Percentiles rank a stretch among this genome's conserved stretches.
These are phyloP conservation scores for Pipistrellus kuhlii DNA, from an alignment of 2,797 vertebrate genomes.

Conservation along the genomic window DNA sequence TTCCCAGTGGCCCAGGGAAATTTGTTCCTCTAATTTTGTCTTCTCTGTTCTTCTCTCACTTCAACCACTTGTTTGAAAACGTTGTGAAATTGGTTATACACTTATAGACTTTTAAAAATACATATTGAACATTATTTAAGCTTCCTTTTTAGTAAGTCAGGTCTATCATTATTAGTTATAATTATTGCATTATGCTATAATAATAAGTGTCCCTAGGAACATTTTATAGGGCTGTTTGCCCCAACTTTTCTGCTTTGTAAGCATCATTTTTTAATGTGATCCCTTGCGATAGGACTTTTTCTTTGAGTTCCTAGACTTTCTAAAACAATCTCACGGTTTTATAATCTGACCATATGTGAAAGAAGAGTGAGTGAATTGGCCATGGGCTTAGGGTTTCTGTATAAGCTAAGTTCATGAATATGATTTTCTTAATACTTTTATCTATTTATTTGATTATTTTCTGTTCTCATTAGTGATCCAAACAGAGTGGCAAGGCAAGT, in stretches of 20 bases:
- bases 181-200: neutral
- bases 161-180: neutral
- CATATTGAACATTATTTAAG: neutral
- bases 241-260: neutral
- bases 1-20: neutral
- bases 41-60: neutral
- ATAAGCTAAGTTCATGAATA: neutral
- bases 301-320: neutral
- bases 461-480: neutral
- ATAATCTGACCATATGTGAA: neutral
- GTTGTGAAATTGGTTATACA: neutral
- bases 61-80: constrained; percentile 14
- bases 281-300: neutral
- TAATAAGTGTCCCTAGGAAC: neutral
- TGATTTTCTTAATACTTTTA: neutral
- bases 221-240: neutral
- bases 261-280: neutral
- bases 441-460: constrained; percentile 1
- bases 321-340: neutral
- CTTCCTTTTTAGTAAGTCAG: neutral
- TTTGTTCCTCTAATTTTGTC: neutral
- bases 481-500: neutral
- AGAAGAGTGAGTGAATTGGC: neutral
- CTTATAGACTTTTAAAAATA: neutral
- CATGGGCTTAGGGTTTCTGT: neutral